Evolutionary conservation across 2,113 vertebrate species (phyloP), one percentile per base, ranked within the genome.

Genomic region (Chlamydotis undulata): DNA sequence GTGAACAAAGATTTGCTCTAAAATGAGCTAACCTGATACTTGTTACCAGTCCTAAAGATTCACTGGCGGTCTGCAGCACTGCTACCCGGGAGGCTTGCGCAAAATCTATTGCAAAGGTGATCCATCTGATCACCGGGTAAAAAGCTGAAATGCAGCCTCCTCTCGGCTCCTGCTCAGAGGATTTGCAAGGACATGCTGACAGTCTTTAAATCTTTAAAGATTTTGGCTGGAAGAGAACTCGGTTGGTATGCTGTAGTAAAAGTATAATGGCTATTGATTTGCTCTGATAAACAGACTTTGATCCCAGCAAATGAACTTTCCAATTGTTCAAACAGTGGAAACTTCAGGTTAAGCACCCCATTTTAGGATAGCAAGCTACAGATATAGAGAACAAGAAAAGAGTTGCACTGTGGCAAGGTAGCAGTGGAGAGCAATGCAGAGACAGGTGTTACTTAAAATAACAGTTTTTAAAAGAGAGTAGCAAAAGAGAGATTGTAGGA

Each of bases 191-290:
- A 90, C 82, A 53, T 31, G 35, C 73, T 43, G 29, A 37, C 63
- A n/a, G n/a, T n/a, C n/a, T n/a, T n/a, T n/a, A n/a, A n/a, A n/a
- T n/a, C 78, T 63, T 61, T 12, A 70, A 67, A n/a, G 59, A 25
- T 33, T 86, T 25, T 33, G 21, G 43, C 56, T 83, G 55, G 35
- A 73, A 64, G 22, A 70, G 11, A 87, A 61, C 64, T 69, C 45
- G 16, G 29, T 57, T 81, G 35, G 19, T 86, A 1, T 63, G 64
- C 18, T 90, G 49, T 33, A 78, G 53, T 65, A 60, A n/a, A 89
- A 87, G 31, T 87, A 6, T 49, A 84, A 81, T 73, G 81, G 37
- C 57, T 90, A 76, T 79, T 84, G 80, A 85, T 95, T 87, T 89
- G 37, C 33, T 79, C 87, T 94, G 45, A 80, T 60, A 65, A 84